Percentiles rank a stretch among this genome's conserved stretches.
These are phyloP conservation scores for Atopsyche davidsoni DNA, from an alignment of 1,140 invertebrate species.

Conservation along the genomic window DNA sequence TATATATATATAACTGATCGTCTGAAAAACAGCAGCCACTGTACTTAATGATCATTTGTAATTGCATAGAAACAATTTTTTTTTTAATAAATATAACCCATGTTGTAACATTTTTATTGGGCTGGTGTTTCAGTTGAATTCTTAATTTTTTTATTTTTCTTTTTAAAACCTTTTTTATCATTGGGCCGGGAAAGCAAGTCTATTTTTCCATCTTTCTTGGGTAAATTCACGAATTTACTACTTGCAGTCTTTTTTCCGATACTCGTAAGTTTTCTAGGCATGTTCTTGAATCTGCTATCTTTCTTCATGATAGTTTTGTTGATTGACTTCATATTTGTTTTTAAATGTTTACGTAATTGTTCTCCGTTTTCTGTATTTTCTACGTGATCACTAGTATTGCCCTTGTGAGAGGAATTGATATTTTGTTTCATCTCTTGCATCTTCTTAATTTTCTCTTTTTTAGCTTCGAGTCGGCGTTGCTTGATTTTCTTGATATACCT, in stretches of 20 bases:
- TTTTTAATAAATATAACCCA: too few species aligned
- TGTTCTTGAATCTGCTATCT: slow-evolving; percentile 45
- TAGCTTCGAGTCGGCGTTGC: slow-evolving; percentile 40
- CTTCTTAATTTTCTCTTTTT: slow-evolving; percentile 45
- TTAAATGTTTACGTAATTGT: slow-evolving; percentile 35
- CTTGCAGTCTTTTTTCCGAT: slow-evolving; percentile 44
- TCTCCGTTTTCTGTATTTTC: too few species aligned
- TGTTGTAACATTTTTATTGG: too few species aligned
- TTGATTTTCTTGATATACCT: slow-evolving; percentile 44
- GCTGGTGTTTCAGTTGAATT: too few species aligned
- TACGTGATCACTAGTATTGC: slow-evolving; percentile 28
- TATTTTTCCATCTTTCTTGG: slow-evolving; percentile 7
- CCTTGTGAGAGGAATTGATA: slow-evolving; percentile 25
- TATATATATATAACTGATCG: too few species aligned
- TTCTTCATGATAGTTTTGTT: slow-evolving; percentile 45
- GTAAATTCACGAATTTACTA: slow-evolving; percentile 11
- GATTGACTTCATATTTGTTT: slow-evolving; percentile 39
- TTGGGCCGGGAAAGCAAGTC: slow-evolving; percentile 8
- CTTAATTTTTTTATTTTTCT: slow-evolving; percentile 2
- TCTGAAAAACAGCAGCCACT: too few species aligned
- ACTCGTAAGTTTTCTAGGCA: slow-evolving; percentile 48
- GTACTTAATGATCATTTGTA: too few species aligned
- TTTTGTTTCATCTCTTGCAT: slow-evolving; percentile 39
- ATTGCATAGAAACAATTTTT: too few species aligned
- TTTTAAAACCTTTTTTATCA: slow-evolving; percentile 8